phyloP scores from a whole-genome alignment of 1,140 invertebrate genomes.

The Aethina tumida region DNA sequence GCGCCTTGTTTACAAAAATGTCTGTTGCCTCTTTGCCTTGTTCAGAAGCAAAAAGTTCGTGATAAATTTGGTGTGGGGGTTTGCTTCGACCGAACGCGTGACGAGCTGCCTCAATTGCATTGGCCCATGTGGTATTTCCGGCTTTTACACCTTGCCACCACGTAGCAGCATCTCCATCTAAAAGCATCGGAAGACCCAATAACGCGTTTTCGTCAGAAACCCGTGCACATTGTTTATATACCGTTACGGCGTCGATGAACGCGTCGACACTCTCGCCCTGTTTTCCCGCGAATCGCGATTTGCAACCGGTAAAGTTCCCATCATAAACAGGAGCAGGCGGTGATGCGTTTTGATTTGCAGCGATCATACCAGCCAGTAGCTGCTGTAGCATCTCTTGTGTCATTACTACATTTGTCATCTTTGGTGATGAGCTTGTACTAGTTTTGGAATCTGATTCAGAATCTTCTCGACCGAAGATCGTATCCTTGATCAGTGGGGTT shows the following conservation, averaged over 20 bases:
- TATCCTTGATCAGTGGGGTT: no score
- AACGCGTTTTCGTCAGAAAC: slow-evolving; percentile 35
- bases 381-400: background rate
- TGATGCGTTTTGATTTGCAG: no score
- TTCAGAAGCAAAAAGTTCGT: no score
- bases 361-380: background rate
- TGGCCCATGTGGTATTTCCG: slow-evolving; percentile 10
- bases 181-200: slow-evolving; percentile 34
- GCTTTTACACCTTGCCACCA: slow-evolving; percentile 39
- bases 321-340: no score
- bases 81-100: no score
- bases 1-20: no score
- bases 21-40: no score
- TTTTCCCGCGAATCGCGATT: slow-evolving; percentile 11
- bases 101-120: slow-evolving; percentile 10
- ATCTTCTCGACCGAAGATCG: no score
- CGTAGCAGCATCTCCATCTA: slow-evolving; percentile 34
- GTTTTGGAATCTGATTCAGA: no score
- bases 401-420: slow-evolving; percentile 3
- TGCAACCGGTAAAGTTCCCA: slow-evolving; percentile 14
- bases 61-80: no score
- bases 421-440: no score
- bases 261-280: slow-evolving; percentile 13
- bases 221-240: slow-evolving; percentile 20
- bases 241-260: slow-evolving; percentile 18